Evolutionary conservation across 2,888 invertebrate genomes (phyloP).

Genomic region (Danaus chrysippus): DNA sequence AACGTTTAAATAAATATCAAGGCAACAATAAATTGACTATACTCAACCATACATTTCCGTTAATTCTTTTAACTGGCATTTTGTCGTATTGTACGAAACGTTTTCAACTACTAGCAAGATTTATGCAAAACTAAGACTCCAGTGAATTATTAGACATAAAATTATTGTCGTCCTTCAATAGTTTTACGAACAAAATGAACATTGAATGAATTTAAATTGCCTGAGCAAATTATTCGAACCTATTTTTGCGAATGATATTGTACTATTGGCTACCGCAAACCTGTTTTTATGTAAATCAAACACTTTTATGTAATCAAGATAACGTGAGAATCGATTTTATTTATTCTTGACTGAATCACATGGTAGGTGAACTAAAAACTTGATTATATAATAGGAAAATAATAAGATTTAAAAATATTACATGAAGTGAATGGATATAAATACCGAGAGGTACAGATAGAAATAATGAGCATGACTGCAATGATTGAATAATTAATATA

Average conservation of each 20-base stretch:
- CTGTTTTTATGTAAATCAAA: not conserved
- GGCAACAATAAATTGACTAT: too few species aligned
- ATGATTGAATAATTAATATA: not conserved
- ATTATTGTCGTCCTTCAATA: not conserved
- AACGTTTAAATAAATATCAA: too few species aligned
- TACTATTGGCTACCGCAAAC: not conserved
- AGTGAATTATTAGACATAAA: not conserved
- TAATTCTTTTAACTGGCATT: too few species aligned
- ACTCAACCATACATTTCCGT: too few species aligned
- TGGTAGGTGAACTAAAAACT: not conserved
- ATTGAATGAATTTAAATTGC: constrained; percentile 6
- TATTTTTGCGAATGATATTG: constrained; percentile 5
- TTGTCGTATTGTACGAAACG: too few species aligned
- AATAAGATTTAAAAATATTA: not conserved
- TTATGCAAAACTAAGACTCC: too few species aligned
- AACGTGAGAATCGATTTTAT: not conserved
- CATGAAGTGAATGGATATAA: constrained; percentile 6
- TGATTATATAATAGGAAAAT: not conserved
- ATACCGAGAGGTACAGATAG: not conserved
- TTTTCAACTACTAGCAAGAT: too few species aligned
- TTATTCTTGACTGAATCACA: not conserved
- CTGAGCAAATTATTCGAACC: not conserved
- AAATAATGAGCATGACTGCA: not conserved
- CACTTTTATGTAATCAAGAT: too few species aligned
- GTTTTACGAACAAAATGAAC: not conserved